Evolutionary conservation across 2,888 invertebrate species (phyloP).

Genomic region (Hemicrepidius hirtus): DNA sequence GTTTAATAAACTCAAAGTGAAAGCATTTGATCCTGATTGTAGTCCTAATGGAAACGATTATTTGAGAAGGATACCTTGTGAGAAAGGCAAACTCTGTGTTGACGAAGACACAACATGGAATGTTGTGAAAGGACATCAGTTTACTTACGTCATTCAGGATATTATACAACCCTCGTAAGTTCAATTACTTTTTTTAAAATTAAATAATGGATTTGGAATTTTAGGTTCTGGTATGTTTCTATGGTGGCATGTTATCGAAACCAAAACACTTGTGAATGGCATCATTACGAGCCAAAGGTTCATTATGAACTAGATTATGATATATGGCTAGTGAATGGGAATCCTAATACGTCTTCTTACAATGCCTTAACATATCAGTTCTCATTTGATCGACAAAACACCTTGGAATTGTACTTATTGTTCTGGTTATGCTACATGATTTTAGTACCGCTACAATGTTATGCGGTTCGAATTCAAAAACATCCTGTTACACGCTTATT

Average conservation of each 20-base stretch:
- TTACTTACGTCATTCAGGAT: constrained; percentile 95
- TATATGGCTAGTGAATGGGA: constrained; percentile 97
- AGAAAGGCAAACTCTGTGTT: constrained; percentile 82
- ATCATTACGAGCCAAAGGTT: constrained; percentile 77
- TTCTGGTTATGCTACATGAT: constrained; percentile 90
- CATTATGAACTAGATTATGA: constrained; percentile 83
- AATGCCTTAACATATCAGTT: constrained; percentile 96
- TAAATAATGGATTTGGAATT: neutral
- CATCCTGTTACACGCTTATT: constrained; percentile 94
- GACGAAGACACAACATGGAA: constrained; percentile 92
- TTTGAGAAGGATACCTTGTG: constrained; percentile 90
- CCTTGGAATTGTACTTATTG: constrained; percentile 91
- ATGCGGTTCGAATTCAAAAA: constrained; percentile 90
- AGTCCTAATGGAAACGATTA: constrained; percentile 86
- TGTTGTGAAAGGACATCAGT: constrained; percentile 92
- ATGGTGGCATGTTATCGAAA: constrained; percentile 94
- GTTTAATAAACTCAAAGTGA: constrained; percentile 88
- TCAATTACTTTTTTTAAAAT: neutral
- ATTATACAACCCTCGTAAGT: constrained; percentile 89
- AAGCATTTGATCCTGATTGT: constrained; percentile 90
- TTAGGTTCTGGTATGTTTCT: constrained; percentile 95
- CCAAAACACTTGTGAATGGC: constrained; percentile 88
- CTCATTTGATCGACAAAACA: constrained; percentile 96
- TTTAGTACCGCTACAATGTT: constrained; percentile 91
- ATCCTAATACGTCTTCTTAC: constrained; percentile 90